Conservation (phyloP, 2,797 vertebrate genomes). For the Falco columbarius region DNA sequence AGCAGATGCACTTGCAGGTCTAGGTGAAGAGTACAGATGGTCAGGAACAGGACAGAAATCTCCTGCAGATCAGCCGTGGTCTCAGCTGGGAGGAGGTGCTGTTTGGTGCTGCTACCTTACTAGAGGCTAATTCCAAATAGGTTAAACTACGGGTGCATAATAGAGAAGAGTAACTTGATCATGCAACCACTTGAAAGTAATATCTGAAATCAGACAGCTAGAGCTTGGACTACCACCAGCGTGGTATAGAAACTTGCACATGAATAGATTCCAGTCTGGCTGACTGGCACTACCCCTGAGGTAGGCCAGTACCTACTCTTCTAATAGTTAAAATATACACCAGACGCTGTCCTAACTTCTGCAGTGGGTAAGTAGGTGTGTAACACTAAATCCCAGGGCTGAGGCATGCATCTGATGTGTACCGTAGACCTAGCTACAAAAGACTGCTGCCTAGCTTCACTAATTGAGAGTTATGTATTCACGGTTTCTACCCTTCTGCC, state of each 20-base stretch:
- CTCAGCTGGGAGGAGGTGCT: neutral
- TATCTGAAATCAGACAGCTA: neutral
- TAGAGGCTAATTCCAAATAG: neutral
- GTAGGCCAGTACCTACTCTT: neutral
- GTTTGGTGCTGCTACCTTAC: neutral
- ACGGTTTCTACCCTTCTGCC: neutral
- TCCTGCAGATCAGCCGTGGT: neutral
- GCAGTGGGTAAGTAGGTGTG: neutral
- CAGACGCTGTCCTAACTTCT: neutral
- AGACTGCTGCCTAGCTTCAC: neutral
- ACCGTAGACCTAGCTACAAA: neutral
- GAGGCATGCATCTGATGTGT: neutral
- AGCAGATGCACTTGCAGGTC: neutral
- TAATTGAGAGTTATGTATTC: neutral
- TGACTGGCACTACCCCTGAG: neutral
- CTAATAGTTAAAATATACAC: neutral
- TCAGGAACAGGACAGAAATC: neutral
- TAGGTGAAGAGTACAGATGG: neutral
- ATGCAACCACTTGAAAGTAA: neutral
- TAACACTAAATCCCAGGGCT: neutral
- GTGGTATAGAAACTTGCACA: neutral
- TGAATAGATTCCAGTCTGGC: neutral
- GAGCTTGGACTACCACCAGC: neutral
- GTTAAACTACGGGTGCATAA: neutral
- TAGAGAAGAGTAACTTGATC: neutral